Evolutionary conservation across 2,113 vertebrate species (phyloP).

Genomic region (Beaufortia kweichowensis): DNA sequence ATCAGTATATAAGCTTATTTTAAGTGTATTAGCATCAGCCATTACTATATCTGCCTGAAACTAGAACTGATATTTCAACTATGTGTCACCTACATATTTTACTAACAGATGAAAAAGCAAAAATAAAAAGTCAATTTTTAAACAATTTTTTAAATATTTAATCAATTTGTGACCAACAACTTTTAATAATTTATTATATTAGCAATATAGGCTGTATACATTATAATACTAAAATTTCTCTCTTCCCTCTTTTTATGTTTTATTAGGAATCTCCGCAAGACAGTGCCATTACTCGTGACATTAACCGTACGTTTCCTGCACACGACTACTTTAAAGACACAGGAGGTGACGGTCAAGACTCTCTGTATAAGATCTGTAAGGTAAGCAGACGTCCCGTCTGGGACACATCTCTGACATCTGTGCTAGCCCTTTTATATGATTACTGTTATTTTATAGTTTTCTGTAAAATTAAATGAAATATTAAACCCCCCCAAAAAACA

Average conservation of each 20-base stretch:
- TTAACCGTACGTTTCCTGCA: constrained; percentile 97
- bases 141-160: no score
- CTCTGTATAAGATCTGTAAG: constrained; percentile 99
- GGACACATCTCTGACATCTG: not conserved
- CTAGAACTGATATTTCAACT: no score
- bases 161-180: no score
- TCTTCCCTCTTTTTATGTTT: constrained; percentile 42
- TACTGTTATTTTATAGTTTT: not conserved
- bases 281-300: constrained; percentile 97
- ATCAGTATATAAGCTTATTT: no score
- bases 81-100: no score
- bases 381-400: constrained; percentile 64
- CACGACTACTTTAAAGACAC: constrained; percentile 99
- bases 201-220: not conserved
- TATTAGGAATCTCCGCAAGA: constrained; percentile 94
- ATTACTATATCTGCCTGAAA: no score
- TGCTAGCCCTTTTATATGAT: not conserved
- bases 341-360: constrained; percentile 97
- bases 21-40: no score
- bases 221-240: not conserved
- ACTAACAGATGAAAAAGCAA: no score
- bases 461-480: not conserved
- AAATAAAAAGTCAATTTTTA: no score
- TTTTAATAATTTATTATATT: not conserved
- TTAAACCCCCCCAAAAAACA: no score